These are phyloP conservation scores for Thalassoma bifasciatum DNA, from an alignment of 2,113 vertebrate species.

Conservation along the genomic window DNA sequence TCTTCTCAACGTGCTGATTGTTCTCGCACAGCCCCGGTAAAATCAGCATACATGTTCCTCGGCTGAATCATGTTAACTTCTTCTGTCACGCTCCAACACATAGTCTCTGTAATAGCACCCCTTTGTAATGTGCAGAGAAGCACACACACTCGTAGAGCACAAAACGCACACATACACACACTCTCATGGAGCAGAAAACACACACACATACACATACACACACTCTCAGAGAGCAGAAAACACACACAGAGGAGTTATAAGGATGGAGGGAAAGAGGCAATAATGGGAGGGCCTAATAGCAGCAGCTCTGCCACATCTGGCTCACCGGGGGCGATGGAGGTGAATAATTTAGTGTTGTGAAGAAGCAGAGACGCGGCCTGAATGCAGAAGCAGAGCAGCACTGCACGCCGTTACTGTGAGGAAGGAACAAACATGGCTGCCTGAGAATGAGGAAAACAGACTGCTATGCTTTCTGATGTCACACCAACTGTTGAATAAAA, in stretches of 20 bases:
- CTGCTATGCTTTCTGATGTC: no score
- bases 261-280: slow-evolving; percentile 27
- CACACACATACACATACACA: not conserved
- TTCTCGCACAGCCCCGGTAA: not conserved
- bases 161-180: not conserved
- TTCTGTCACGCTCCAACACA: slow-evolving; percentile 15
- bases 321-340: slow-evolving; percentile 47
- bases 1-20: slow-evolving; percentile 15
- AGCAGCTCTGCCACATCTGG: slow-evolving; percentile 63
- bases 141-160: not conserved
- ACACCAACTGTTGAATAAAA: no score
- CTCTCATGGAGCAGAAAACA: slow-evolving; percentile 1
- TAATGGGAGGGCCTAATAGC: slow-evolving; percentile 51
- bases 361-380: slow-evolving; percentile 57
- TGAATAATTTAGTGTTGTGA: slow-evolving; percentile 78
- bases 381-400: slow-evolving; percentile 43
- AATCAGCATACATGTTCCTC: not conserved
- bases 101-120: slow-evolving; percentile 18
- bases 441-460: not conserved
- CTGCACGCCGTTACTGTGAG: not conserved
- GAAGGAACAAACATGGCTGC: not conserved
- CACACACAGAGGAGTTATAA: slow-evolving; percentile 28
- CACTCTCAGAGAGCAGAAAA: slow-evolving; percentile 9
- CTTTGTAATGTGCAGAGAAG: not conserved
- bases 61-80: slow-evolving; percentile 27